Evolutionary conservation across 2,888 invertebrate species (phyloP), one percentile per base, ranked within the genome.

Genomic region (Polydesmus complanatus): DNA sequence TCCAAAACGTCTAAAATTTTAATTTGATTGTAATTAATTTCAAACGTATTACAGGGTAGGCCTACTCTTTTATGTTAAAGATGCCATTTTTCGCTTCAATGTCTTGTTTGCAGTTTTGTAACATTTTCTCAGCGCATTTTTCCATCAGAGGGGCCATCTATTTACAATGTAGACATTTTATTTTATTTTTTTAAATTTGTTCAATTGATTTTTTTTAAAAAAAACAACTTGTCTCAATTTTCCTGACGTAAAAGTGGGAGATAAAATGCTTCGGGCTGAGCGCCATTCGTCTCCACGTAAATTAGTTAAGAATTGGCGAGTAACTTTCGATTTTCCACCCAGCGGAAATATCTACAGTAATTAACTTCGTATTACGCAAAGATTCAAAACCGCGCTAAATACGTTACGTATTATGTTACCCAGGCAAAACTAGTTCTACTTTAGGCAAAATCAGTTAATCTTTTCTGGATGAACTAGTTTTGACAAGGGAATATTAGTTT

Each of bases 41-140:
- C 26, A 22, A 54, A 54, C 22, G 26, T 18, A 54, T 3, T 3
- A n/a, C 11, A 54, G 26, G 1, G n/a, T 26, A 26, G 22, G n/a
- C n/a, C n/a, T n/a, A n/a, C n/a, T 25, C 26, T 25, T 51, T 49
- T 8, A 58, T 51, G n/a, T 58, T 47, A 23, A 58, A 11, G 1
- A 27, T 50, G 1, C 18, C 50, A 49, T 51, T 51, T 25, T 19
- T 50, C 8, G 48, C 26, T 25, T 58, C 58, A n/a, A 51, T 50
- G 49, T 23, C 50, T 19, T 58, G 25, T 8, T 48, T 21, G n/a
- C 25, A 50, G 27, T 58, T 58, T 22, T 22, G 25, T 1, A n/a
- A 64, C 63, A 54, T 65, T 63, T 54, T 61, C 37, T 58, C 61
- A 47, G 63, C 67, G 65, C 26, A 67, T 65, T 63, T 65, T 66